Conservation (phyloP, 2,113 vertebrate genomes). For the Balaenoptera acutorostrata region DNA sequence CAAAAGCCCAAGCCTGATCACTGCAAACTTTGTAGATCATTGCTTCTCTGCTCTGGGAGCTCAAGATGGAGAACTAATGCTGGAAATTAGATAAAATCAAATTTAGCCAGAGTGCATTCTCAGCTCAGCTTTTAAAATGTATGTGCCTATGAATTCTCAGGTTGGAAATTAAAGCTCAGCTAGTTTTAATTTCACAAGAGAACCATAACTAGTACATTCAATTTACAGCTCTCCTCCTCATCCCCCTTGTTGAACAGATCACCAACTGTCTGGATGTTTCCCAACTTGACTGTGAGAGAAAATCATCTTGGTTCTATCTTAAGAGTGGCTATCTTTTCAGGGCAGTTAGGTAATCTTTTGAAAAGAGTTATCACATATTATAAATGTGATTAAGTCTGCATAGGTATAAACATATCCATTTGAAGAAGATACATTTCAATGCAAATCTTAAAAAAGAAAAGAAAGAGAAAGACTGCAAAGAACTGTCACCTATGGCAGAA, state of each 20-base stretch:
- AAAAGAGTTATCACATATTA: conserved; percentile 11
- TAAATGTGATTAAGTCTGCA: conserved; percentile 10
- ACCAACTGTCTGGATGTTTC: background rate
- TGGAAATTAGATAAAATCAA: conserved; percentile 37
- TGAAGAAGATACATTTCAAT: conserved; percentile 46
- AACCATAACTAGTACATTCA: background rate
- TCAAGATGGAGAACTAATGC: background rate
- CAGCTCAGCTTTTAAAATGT: background rate
- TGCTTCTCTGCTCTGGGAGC: background rate
- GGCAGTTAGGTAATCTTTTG: background rate
- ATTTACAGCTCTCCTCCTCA: background rate
- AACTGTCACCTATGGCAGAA: conserved; percentile 38
- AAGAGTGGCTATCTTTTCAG: conserved; percentile 23
- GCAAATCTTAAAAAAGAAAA: conserved; percentile 43
- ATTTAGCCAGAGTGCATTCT: background rate
- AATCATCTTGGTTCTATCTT: conserved; percentile 3
- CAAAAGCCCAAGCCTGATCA: background rate
- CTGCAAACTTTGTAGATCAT: background rate
- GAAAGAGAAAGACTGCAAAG: conserved; percentile 39
- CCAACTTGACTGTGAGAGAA: background rate
- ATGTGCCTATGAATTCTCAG: background rate
- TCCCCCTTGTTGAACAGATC: background rate
- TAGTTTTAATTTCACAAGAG: conserved; percentile 30
- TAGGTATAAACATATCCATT: conserved; percentile 48
- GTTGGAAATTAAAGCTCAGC: background rate